These are phyloP conservation scores for Muscicapa striata DNA, from an alignment of 2,797 vertebrate genomes.

Conservation along the genomic window DNA sequence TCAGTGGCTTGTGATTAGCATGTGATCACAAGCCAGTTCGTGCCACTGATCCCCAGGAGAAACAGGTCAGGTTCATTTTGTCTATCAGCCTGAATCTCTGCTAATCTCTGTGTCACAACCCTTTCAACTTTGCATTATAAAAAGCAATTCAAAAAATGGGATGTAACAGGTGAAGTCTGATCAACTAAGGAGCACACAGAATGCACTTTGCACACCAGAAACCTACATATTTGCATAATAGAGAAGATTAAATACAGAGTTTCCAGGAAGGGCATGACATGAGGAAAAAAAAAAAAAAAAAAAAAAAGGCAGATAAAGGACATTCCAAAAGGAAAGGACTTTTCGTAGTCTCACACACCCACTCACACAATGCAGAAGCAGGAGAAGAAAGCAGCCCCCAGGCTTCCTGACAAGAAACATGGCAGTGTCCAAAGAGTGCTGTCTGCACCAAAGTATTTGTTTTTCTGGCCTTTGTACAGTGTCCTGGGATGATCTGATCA, in stretches of 20 bases:
- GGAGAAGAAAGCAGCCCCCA: not conserved
- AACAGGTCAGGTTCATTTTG: not conserved
- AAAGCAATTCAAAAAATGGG: not conserved
- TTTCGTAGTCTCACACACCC: not conserved
- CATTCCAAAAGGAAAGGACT: not conserved
- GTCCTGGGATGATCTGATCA: not conserved
- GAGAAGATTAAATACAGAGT: not conserved
- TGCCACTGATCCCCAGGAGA: not conserved
- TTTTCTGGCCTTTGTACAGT: not conserved
- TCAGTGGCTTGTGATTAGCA: not conserved
- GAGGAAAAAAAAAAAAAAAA: not conserved
- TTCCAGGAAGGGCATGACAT: not conserved
- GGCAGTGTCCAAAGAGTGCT: not conserved
- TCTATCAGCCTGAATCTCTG: not conserved
- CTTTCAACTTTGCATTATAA: not conserved
- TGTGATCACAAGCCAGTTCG: not conserved
- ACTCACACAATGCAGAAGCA: not conserved
- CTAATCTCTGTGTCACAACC: not conserved
- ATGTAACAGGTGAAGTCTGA: not conserved
- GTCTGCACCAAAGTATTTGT: not conserved
- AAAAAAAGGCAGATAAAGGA: not conserved
- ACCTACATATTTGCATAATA: not conserved
- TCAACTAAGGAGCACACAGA: not conserved
- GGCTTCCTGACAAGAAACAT: not conserved
- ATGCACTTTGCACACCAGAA: not conserved